Base-by-base conservation (phyloP, 2,888 invertebrate genomes). In the Thalpophila matura region DNA sequence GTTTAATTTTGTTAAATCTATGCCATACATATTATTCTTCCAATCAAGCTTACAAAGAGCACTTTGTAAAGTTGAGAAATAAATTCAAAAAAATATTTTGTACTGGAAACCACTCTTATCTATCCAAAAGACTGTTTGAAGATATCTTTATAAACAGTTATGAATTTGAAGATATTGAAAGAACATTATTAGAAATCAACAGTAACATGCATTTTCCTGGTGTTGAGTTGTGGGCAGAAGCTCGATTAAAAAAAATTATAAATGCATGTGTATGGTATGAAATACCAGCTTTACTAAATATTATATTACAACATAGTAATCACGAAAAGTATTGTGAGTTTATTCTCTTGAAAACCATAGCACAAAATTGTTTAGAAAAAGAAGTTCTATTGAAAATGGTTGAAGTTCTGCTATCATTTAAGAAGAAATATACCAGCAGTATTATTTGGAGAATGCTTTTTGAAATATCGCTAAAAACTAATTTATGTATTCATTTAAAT, bases 381-480 rank as follows among this genome's bases (percentile, higher is more conserved):
- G 62, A 80, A 47, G 33, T 80, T 16, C 57, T 90, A 29, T 22
- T 54, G 58, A 45, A 87, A 50, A 79, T 91, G 12, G 74, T 73
- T 54, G 55, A 83, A 33, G 67, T 82, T 45, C 79, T 94, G n/a
- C 47, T 90, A n/a, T 29, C 54, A 18, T 84, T 74, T 66, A 71
- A 86, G 54, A 79, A 80, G 7, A 87, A 80, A 65, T 84, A 74
- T 65, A 59, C 69, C 10, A 87, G 86, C 69, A 72, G 80, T 74
- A 61, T 82, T 12, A 69, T 88, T 68, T 94, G 93, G 93, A 82
- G 85, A 68, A 84, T 90, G 16, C 64, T 95, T 6, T 92, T 90
- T 74, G 70, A 84, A 67, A 88, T 94, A 77, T 89, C 91, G 45
- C 58, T 74, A 42, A 81, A 72, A 69, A 72, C 76, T 24, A 65